Percentiles rank a stretch among this genome's conserved stretches.
Evolutionary conservation across 2,797 vertebrate genomes (phyloP).

Genomic region (Sebastes minor): DNA sequence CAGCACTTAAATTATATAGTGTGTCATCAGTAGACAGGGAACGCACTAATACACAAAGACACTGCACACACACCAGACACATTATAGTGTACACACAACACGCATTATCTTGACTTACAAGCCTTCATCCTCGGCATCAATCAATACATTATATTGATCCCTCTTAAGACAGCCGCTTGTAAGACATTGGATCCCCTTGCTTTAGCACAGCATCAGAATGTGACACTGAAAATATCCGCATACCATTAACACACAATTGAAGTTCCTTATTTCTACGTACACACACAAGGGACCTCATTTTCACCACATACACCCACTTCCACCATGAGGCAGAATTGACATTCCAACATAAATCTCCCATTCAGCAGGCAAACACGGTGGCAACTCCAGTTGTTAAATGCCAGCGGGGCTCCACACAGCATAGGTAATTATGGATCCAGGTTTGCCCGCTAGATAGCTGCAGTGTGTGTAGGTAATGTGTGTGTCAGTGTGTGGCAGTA

Average conservation of each 20-base stretch:
- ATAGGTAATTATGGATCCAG: conserved; percentile 45
- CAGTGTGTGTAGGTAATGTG: neutral
- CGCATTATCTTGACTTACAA: conserved; percentile 4
- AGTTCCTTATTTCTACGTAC: neutral
- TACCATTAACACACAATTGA: neutral
- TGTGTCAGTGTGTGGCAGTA: conserved; percentile 4
- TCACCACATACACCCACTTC: neutral
- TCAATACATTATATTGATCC: conserved; percentile 59
- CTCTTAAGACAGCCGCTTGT: conserved; percentile 36
- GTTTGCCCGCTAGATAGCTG: conserved; percentile 8
- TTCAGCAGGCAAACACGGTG: conserved; percentile 32
- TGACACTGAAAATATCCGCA: neutral
- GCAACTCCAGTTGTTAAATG: conserved; percentile 31
- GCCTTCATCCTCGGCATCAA: conserved; percentile 6
- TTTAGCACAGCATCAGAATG: neutral
- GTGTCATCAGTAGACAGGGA: neutral
- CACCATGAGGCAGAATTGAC: neutral
- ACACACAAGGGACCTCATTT: conserved; percentile 3
- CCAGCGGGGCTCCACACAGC: conserved; percentile 23
- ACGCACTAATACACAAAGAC: neutral
- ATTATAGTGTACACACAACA: neutral
- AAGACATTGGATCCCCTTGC: conserved; percentile 34
- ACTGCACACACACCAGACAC: neutral
- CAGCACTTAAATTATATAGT: neutral
- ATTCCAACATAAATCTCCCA: conserved; percentile 31